Conservation (phyloP, 2,797 vertebrate genomes). For the Chaenodraco wilsoni region DNA sequence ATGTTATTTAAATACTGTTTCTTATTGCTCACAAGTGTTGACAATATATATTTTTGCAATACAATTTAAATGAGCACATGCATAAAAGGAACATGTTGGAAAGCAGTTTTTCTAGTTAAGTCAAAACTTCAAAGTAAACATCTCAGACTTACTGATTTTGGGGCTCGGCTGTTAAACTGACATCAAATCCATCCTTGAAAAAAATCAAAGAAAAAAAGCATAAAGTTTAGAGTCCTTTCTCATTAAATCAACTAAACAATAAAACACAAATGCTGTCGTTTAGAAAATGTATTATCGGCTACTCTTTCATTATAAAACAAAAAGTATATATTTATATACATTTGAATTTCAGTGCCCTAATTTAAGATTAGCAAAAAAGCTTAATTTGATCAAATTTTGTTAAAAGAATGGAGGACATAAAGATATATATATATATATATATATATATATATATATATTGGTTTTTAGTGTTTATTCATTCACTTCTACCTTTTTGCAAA, state of each 20-base stretch:
- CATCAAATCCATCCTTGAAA: constrained; percentile 65
- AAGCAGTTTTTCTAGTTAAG: background rate
- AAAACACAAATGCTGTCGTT: background rate
- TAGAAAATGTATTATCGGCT: background rate
- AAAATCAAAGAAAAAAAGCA: constrained; percentile 22
- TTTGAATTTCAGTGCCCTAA: background rate
- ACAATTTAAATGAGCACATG: background rate
- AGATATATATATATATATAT: background rate
- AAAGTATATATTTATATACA: background rate
- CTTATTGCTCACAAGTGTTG: background rate
- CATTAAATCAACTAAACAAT: background rate
- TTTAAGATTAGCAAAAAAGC: background rate
- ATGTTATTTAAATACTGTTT: background rate
- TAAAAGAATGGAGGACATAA: too few species aligned
- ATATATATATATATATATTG: background rate
- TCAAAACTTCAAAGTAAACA: background rate
- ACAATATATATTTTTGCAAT: background rate
- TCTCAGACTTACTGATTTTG: constrained; percentile 67
- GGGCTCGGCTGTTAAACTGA: constrained; percentile 23
- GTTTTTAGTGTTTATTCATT: background rate
- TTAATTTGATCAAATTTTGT: too few species aligned
- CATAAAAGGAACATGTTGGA: background rate
- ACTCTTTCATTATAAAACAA: background rate
- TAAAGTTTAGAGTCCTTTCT: background rate
- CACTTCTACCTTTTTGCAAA: background rate